phyloP scores from a whole-genome alignment of 2,113 vertebrate species.

The Odobenus rosmarus region DNA sequence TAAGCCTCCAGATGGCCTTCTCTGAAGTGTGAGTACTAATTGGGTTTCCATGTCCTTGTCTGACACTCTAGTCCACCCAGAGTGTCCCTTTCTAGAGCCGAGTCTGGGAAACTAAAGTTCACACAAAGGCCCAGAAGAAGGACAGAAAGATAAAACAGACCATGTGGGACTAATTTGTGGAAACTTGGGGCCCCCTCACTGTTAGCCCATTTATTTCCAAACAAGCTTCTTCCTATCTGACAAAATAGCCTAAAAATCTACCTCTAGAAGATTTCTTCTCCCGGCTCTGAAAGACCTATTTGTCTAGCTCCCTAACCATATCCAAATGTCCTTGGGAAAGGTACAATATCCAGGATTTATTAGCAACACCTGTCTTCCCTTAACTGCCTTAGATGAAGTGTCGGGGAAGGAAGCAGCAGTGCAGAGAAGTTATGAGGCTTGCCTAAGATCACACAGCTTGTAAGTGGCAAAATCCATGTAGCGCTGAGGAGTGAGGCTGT shows the following conservation, averaged over 20 bases:
- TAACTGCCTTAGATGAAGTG: background rate
- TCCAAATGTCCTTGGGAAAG: background rate
- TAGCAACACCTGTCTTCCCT: background rate
- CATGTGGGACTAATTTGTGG: background rate
- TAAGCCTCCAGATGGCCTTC: slow-evolving; percentile 51
- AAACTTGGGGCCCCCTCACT: background rate
- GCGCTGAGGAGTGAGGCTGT: background rate
- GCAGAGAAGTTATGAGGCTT: background rate
- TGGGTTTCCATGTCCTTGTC: slow-evolving; percentile 28
- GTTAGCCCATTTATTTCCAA: slow-evolving; percentile 50
- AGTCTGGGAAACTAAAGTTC: background rate
- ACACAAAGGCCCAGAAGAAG: background rate
- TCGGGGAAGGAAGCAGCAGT: background rate
- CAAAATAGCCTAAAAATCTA: slow-evolving; percentile 6
- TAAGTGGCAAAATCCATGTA: background rate
- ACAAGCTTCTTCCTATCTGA: background rate
- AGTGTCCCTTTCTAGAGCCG: background rate
- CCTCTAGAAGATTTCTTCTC: background rate
- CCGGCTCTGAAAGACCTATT: background rate
- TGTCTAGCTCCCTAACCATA: background rate
- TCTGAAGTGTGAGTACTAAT: slow-evolving; percentile 49
- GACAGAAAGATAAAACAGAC: background rate
- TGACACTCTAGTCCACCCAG: background rate
- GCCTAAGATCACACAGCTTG: background rate
- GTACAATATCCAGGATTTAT: background rate